phyloP scores from a whole-genome alignment of 2,888 invertebrate genomes.

The Lamellibrachia satsuma region DNA sequence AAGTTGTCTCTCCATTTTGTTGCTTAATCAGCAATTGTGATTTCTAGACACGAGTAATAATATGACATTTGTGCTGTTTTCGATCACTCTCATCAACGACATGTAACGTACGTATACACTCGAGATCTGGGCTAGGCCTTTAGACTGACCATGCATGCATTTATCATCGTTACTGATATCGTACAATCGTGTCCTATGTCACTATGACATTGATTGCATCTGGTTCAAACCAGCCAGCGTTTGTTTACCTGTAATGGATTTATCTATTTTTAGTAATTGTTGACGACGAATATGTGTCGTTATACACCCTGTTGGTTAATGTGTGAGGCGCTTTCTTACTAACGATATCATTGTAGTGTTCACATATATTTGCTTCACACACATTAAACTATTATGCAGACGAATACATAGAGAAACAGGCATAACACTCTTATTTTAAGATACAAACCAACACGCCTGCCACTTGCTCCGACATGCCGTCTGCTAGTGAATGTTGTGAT shows the following conservation, averaged over 20 bases:
- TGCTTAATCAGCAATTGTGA: too few relatives aligned
- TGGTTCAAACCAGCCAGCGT: slow-evolving; percentile 4
- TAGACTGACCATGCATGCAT: background rate
- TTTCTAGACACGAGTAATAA: too few relatives aligned
- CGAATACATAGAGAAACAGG: background rate
- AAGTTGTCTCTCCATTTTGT: too few relatives aligned
- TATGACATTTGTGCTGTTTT: too few relatives aligned
- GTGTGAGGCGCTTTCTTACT: background rate
- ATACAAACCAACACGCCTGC: background rate
- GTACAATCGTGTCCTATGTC: background rate
- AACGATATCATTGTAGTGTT: background rate
- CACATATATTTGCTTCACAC: background rate
- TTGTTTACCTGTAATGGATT: background rate
- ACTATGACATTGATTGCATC: background rate
- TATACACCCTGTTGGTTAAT: background rate
- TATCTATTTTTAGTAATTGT: background rate
- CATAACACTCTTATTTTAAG: background rate
- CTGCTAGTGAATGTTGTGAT: slow-evolving; percentile 3
- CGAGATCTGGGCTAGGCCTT: background rate
- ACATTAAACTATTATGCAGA: background rate
- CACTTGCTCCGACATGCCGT: background rate
- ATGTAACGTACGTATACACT: too few relatives aligned
- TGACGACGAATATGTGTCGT: background rate
- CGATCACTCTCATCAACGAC: too few relatives aligned
- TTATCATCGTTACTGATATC: background rate